Evolutionary conservation across 2,888 invertebrate species (phyloP), one percentile per base, ranked within the genome.

Genomic region (Esperia sulphurella): DNA sequence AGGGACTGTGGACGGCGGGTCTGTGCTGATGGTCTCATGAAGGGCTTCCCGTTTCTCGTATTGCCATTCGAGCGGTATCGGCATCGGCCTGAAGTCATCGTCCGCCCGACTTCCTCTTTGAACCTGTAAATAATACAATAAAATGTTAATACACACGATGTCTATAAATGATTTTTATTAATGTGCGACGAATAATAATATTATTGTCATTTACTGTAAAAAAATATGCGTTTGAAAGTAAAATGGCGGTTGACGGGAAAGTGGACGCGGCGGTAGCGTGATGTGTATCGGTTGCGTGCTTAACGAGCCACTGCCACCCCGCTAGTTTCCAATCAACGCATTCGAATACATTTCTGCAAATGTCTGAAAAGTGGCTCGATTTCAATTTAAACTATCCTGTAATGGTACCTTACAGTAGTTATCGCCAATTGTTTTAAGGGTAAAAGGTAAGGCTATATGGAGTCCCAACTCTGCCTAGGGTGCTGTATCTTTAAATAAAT

Each of bases 141-240:
- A 53, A 47, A 42, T 43, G 51, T 49, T 52, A 59, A 53, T 53
- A 49, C 49, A 52, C 53, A 53, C 47, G 49, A 57, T 49, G 51
- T 50, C 48, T 48, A 40, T 40, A 31, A 38, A 48, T 37, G 44
- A 49, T 47, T 53, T 46, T 61, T 59, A 68, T 61, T 59, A 55
- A 51, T 44, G 54, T 31, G 46, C 29, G 28, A 46, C 40, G n/a
- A n/a, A n/a, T n/a, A n/a, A n/a, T 54, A 54, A 52, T 40, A 43
- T 35, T 51, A 51, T 56, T 46, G 50, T 53, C 21, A 57, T 57
- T 60, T 52, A 49, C 54, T 48, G 57, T 46, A 71, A 44, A 78
- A 77, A 71, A 70, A 35, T 35, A 5, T 58, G 86, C 87, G 83
- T 83, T 85, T 77, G 88, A 89, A 89, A 89, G 88, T 89, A 88